phyloP scores from a whole-genome alignment of 2,113 vertebrate species.

The Phyllopteryx taeniolatus region DNA sequence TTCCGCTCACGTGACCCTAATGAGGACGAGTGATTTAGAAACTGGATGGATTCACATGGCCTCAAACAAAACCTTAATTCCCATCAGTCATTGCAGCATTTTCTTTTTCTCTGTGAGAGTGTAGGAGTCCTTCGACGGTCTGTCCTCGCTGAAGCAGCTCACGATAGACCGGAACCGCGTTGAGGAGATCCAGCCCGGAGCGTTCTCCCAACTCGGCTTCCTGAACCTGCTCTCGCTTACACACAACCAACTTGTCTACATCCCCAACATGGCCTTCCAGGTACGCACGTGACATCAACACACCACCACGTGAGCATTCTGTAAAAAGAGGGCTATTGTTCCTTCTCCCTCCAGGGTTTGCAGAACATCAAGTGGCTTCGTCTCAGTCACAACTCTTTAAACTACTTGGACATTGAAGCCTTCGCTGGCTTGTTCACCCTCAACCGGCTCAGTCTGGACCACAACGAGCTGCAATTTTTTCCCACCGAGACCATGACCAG shows the following conservation, averaged over 20 bases:
- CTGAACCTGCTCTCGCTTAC: conserved; percentile 84
- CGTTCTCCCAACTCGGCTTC: conserved; percentile 84
- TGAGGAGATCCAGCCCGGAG: conserved; percentile 87
- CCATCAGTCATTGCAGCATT: too few relatives aligned
- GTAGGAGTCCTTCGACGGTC: conserved; percentile 86
- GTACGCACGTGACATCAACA: conserved; percentile 23
- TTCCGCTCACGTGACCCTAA: too few relatives aligned
- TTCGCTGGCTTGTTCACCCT: conserved; percentile 85
- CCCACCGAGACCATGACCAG: conserved; percentile 83
- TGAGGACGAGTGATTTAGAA: too few relatives aligned
- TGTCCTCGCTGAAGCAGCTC: conserved; percentile 84
- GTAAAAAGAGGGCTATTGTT: not conserved
- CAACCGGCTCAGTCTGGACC: conserved; percentile 84
- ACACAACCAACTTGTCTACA: conserved; percentile 85
- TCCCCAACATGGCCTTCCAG: conserved; percentile 90
- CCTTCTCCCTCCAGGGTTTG: conserved; percentile 78
- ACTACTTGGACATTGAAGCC: conserved; percentile 83
- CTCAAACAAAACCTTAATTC: too few relatives aligned
- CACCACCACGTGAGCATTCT: not conserved
- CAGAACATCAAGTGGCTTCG: conserved; percentile 83
- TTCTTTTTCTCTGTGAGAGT: not conserved
- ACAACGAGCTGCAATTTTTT: conserved; percentile 90
- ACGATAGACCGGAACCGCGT: conserved; percentile 80
- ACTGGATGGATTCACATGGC: too few relatives aligned
- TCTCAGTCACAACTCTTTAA: conserved; percentile 88